Base-by-base conservation (phyloP, 2,113 vertebrate genomes). In the Eretmochelys imbricata region DNA sequence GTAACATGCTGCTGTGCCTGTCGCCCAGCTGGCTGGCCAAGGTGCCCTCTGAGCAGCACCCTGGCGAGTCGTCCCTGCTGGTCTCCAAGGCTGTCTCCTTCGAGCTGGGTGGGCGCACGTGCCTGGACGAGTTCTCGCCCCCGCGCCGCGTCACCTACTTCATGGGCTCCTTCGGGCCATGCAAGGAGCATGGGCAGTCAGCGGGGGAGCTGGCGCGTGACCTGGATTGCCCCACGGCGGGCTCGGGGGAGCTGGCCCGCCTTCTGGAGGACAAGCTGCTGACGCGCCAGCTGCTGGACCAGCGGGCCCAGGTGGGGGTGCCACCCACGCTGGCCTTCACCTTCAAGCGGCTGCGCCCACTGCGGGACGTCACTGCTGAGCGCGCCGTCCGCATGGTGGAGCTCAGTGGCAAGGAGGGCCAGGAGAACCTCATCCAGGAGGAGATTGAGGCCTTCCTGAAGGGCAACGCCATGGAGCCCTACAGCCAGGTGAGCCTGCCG, bases 1-100 rank as follows among this genome's bases (percentile, higher is more conserved):
- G 98, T 94, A 98, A 98, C 95, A 98, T 98, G 97, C 97, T 99
- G 82, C 97, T 99, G 59, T 99, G 98, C 88, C 96, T 98, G 79
- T 98, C 98, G 8, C 98, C 98, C 1, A 35, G 98, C 50, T 99
- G 98, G 98, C 97, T 98, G 91, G 97, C 86, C 51, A 97, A 97
- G 14, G 96, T 95, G 85, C 98, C 98, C 10, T 96, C 96, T 0
- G 94, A 98, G 4, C 83, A 87, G 4, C 86, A 76, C 27, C 95
- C 96, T 0, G 97, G 97, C 0, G 22, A 98, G 91, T 97, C 97
- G 1, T 88, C 96, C 51, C 96, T 99, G 84, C 93, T 98, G 91
- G 97, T 99, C 48, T 98, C 98, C 87, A 98, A 97, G 80, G 98
- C 98, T 1, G 92, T 99, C 95, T 98, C 98, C 92, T 99, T 99